phyloP scores from a whole-genome alignment of 2,797 vertebrate genomes.

The Pseudochirops cupreus region DNA sequence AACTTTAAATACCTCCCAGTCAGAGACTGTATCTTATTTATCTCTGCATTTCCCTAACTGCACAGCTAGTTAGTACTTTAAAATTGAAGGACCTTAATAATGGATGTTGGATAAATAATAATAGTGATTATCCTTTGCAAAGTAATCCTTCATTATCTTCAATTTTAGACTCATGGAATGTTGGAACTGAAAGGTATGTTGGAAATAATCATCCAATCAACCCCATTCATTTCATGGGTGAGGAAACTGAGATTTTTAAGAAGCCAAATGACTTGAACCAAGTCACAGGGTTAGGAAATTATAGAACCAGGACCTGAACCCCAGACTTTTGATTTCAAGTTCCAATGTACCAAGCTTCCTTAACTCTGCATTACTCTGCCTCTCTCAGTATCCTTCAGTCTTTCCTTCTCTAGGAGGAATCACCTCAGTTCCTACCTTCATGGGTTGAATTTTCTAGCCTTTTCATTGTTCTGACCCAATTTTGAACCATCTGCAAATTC shows the following conservation, averaged over 20 bases:
- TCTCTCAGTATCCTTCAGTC: neutral
- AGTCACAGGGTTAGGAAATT: neutral
- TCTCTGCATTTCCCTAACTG: neutral
- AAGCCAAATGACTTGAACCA: neutral
- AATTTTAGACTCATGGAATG: neutral
- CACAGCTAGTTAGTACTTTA: neutral
- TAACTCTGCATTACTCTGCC: neutral
- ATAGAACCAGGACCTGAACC: neutral
- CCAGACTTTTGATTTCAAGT: neutral
- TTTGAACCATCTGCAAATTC: neutral
- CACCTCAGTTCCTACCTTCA: neutral
- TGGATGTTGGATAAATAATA: neutral
- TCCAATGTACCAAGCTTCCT: neutral
- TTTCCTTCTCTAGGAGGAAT: neutral
- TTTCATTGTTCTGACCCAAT: neutral
- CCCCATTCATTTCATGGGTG: neutral
- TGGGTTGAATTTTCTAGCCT: neutral
- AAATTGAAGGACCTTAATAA: neutral
- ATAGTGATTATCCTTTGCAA: neutral
- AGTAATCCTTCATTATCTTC: neutral
- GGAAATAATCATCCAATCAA: neutral
- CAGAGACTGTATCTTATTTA: neutral
- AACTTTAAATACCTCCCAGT: neutral
- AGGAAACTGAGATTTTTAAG: neutral
- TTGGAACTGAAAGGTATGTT: neutral